Base-by-base conservation (phyloP, 1,140 invertebrate species). In the Brachionus sp. region DNA sequence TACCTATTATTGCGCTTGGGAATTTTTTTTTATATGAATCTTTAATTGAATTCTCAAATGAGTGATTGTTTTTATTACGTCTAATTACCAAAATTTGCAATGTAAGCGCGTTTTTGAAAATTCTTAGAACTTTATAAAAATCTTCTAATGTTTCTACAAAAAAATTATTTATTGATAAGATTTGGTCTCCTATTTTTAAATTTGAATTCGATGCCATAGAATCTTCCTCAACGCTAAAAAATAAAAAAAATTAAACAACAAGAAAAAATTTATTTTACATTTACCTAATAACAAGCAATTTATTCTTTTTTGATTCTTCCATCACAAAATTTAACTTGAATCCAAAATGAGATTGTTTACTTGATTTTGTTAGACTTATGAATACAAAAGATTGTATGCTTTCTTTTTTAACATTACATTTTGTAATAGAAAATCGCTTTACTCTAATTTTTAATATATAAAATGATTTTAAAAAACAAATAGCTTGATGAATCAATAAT, bases 241-340 rank as follows among this genome's bases (percentile, higher is more conserved):
- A 23, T 39, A 1, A 39, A 70, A 6, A 23, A 70, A 35, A 6
- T 19, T 42, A n/a, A 37, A 39, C 7, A n/a, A 37, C n/a, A 42
- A 6, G 2, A 16, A 35, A 64, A 64, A 25, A n/a, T n/a, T 29
- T 44, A 6, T n/a, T 37, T 66, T 9, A 33, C 2, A 19, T 70
- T 29, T 39, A 70, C 66, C 66, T 39, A 39, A 39, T 70, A 3
- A 75, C 42, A 25, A 46, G 4, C 5, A 75, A 29, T 75, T 75
- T 75, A 46, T 75, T 75, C 2, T 6, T 25, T 25, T 75, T 75
- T 0, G 23, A 19, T 42, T 75, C 42, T 29, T 75, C 70, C 10
- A 75, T 25, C 2, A 75, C 37, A 46, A 44, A 75, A 75, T 75
- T 75, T 23, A 75, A 23, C 12, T 42, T 75, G 25, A 75, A 75